Percentiles rank a stretch among this genome's conserved stretches.
phyloP scores from a whole-genome alignment of 2,797 vertebrate species.

The Microchirus variegatus region DNA sequence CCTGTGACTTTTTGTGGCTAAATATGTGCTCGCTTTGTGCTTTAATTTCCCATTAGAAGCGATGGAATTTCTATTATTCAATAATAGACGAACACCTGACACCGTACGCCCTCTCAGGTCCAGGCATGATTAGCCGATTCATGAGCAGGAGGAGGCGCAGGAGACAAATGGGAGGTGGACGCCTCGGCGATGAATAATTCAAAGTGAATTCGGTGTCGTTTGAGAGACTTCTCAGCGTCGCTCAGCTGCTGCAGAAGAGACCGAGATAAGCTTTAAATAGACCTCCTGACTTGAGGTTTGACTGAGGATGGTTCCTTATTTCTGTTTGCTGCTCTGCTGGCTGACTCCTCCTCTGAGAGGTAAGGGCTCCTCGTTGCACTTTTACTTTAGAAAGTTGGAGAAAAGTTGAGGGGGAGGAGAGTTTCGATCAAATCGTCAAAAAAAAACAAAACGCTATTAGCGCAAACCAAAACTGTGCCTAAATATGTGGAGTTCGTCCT shows the following conservation, averaged over 20 bases:
- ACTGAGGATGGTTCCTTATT: constrained; percentile 45
- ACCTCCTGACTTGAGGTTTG: constrained; percentile 45
- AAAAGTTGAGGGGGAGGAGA: not conserved
- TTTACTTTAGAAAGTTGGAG: not conserved
- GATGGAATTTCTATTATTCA: constrained; percentile 67
- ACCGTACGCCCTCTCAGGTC: constrained; percentile 49
- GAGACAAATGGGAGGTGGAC: constrained; percentile 47
- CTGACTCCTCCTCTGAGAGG: constrained; percentile 69
- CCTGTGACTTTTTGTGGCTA: not conserved
- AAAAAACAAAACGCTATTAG: no score
- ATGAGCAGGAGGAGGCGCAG: constrained; percentile 36
- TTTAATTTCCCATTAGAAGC: constrained; percentile 36
- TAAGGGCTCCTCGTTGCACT: constrained; percentile 59
- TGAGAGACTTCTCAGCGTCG: constrained; percentile 42
- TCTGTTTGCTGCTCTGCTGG: constrained; percentile 63
- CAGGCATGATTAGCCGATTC: constrained; percentile 42
- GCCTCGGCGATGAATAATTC: constrained; percentile 76
- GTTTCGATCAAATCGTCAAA: no score
- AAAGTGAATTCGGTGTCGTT: constrained; percentile 56
- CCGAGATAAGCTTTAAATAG: constrained; percentile 31
- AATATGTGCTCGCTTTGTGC: constrained; percentile 22
- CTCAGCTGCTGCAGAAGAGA: constrained; percentile 26
- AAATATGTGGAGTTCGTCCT: constrained; percentile 58
- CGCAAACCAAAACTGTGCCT: no score
- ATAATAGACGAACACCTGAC: constrained; percentile 80